These are phyloP conservation scores for Sphenodon punctatus DNA, from an alignment of 2,797 vertebrate species.

Conservation along the genomic window DNA sequence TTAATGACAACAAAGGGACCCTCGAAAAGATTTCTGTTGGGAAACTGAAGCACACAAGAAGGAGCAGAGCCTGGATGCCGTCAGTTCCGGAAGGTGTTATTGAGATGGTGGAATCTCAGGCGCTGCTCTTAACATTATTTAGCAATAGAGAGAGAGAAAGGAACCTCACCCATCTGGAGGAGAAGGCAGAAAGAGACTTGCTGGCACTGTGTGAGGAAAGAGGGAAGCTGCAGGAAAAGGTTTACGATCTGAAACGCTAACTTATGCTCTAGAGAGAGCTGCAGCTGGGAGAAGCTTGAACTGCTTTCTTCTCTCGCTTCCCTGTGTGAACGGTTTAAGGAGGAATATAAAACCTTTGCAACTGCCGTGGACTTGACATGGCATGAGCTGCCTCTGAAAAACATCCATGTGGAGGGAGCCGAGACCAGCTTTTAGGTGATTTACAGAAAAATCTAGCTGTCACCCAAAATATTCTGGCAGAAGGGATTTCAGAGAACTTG, in stretches of 20 bases:
- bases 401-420: conserved; percentile 79
- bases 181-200: neutral
- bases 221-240: neutral
- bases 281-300: conserved; percentile 41
- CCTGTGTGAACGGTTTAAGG: conserved; percentile 71
- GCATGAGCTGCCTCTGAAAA: conserved; percentile 83
- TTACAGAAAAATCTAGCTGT: neutral
- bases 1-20: conserved; percentile 63
- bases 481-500: neutral
- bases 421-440: conserved; percentile 80
- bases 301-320: conserved; percentile 74
- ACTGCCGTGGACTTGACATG: conserved; percentile 82
- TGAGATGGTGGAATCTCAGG: conserved; percentile 71
- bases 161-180: neutral
- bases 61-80: neutral
- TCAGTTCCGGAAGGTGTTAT: conserved; percentile 46
- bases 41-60: neutral
- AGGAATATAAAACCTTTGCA: conserved; percentile 84
- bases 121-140: conserved; percentile 78
- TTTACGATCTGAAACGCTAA: neutral
- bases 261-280: neutral
- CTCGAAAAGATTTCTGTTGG: neutral
- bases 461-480: neutral
- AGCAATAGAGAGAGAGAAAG: conserved; percentile 71
- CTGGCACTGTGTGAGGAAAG: neutral